These are phyloP conservation scores for Acleris literana DNA, from an alignment of 2,888 invertebrate species.

Conservation along the genomic window DNA sequence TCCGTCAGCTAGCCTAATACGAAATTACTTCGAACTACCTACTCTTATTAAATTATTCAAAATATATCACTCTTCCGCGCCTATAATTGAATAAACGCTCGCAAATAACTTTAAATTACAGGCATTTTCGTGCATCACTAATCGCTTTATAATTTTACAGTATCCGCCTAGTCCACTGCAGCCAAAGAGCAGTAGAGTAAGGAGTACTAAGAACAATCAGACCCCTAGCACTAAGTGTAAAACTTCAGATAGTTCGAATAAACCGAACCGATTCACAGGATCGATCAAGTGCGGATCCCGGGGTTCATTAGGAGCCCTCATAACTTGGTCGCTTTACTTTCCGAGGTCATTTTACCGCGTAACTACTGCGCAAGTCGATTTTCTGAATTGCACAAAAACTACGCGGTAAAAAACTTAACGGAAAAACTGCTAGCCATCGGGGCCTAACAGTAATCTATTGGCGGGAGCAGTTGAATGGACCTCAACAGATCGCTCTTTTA, in stretches of 20 bases:
- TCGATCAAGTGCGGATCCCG: too few relatives aligned
- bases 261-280: too few relatives aligned
- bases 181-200: conserved; percentile 11
- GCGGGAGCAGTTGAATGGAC: not conserved
- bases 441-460: not conserved
- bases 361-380: not conserved
- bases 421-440: not conserved
- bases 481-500: not conserved
- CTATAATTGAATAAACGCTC: conserved; percentile 18
- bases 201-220: not conserved
- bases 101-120: conserved; percentile 23
- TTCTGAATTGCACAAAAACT: conserved; percentile 5
- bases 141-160: conserved; percentile 10
- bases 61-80: conserved; percentile 33
- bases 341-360: not conserved
- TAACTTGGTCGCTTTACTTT: not conserved
- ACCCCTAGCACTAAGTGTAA: not conserved
- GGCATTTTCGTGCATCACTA: conserved; percentile 15
- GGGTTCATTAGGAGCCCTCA: not conserved
- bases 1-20: conserved; percentile 14
- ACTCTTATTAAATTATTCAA: conserved; percentile 30
- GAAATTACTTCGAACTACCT: conserved; percentile 30
- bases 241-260: too few relatives aligned
- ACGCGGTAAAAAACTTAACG: not conserved
- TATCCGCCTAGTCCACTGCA: conserved; percentile 1